Base-by-base conservation (phyloP, 2,888 invertebrate species). In the Meiosimyza platycephala region DNA sequence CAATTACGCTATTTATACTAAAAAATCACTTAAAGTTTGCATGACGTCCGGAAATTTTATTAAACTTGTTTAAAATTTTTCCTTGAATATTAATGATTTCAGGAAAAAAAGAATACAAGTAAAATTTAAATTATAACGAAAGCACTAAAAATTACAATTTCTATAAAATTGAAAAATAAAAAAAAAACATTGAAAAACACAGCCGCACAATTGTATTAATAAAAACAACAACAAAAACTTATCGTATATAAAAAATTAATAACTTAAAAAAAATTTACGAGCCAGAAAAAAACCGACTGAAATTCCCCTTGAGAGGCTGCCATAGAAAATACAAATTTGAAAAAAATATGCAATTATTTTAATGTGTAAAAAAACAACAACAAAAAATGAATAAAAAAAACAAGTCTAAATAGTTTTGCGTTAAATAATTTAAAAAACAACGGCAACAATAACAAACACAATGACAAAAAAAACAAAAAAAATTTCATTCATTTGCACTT, bases 321-420 rank as follows among this genome's bases (percentile, higher is more conserved):
- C 76, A 75, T 75, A 76, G 76, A 71, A 76, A 76, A 70, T 40
- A 40, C 52, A 63, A 78, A 76, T 76, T 77, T 60, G 60, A 72
- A 77, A 78, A 76, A 78, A 77, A 72, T 73, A 62, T 69, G 72
- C 72, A 76, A 77, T 76, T 75, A 74, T 75, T 73, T 76, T 77
- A 57, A 72, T 75, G 74, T 71, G 66, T 72, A 74, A 62, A 18
- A 66, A 64, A 52, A 66, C 5, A 59, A 67, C 47, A 62, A 71
- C 40, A 67, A 22, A 71, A 62, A 67, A 57, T 22, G 40, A 55
- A 55, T 57, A 69, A 54, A 68, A n/a, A 72, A 67, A 68, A 68
- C 33, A 69, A 69, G n/a, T 66, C 66, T 40, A 66, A 69, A 72
- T 69, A 70, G 70, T 70, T 70, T 70, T 70, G 40, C 70, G 63